Evolutionary conservation across 2,113 vertebrate species (phyloP), one percentile per base, ranked within the genome.

Genomic region (Oreamnos americanus): DNA sequence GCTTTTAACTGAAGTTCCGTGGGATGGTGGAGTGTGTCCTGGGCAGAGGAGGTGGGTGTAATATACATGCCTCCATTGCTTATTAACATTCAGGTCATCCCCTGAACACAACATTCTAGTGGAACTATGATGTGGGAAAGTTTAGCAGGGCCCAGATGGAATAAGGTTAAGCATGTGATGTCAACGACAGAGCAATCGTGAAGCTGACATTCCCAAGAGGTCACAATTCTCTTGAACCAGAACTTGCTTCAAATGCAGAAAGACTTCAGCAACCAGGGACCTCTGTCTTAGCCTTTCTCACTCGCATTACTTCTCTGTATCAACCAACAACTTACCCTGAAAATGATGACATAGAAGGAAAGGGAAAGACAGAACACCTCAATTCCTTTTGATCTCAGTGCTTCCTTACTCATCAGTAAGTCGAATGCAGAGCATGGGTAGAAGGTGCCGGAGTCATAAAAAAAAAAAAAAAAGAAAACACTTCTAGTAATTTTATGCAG

Each of bases 231-330:
- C 17, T 9, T 43, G 74, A 92, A 57, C 28, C 55, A 89, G 43
- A 95, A 84, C 57, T 71, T 60, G 51, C 28, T 47, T 95, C 51
- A 36, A 16, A 53, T 81, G 55, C 76, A 82, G 51, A 91, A 58
- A 71, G 26, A 6, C 6, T 15, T 5, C 15, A 76, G 43, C 47
- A 30, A 15, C 43, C 16, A 30, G 47, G n/a, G 55, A 53, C 26
- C 21, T 12, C 33, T 55, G 23, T 36, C 11, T 2, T 10, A 4
- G 57, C 71, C 33, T 90, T 83, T 90, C 76, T 76, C 8, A n/a
- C 30, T 47, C 12, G 1, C 1, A 26, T 26, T 53, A 4, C 53
- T 53, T 43, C 33, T 10, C 51, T 7, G 4, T 39, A 36, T 26
- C n/a, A n/a, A n/a, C 26, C 28, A 74, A 36, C 57, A 28, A 14